phyloP scores from a whole-genome alignment of 2,113 vertebrate genomes.

The Oryzias melastigma region DNA sequence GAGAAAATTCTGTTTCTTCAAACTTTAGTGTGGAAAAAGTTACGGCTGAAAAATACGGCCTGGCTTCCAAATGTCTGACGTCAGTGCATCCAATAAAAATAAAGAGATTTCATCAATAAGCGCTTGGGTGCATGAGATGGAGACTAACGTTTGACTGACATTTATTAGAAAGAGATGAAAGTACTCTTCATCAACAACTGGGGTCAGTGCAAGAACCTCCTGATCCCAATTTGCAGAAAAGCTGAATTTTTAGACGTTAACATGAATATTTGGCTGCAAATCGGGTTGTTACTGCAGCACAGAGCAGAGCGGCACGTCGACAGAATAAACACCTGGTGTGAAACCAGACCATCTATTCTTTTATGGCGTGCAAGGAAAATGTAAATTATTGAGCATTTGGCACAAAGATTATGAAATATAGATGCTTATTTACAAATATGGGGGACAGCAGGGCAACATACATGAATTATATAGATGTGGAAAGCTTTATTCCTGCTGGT shows the following conservation, averaged over 20 bases:
- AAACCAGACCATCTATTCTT: slow-evolving; percentile 21
- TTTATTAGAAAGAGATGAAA: too few species aligned
- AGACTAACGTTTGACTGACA: too few species aligned
- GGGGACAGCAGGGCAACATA: slow-evolving; percentile 51
- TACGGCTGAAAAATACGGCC: too few species aligned
- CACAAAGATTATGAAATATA: slow-evolving; percentile 70
- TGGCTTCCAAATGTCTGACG: too few species aligned
- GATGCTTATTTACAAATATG: slow-evolving; percentile 67
- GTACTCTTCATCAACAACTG: too few species aligned
- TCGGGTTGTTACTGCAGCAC: slow-evolving; percentile 11
- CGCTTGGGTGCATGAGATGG: too few species aligned
- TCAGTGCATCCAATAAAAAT: too few species aligned
- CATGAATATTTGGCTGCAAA: not conserved
- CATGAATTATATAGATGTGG: slow-evolving; percentile 68
- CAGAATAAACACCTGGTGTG: slow-evolving; percentile 18
- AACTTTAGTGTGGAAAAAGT: too few species aligned
- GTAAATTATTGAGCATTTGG: slow-evolving; percentile 68
- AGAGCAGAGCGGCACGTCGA: not conserved
- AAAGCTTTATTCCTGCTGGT: slow-evolving; percentile 42
- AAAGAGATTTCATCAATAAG: too few species aligned
- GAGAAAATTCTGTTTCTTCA: too few species aligned
- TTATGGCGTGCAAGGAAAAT: slow-evolving; percentile 48
- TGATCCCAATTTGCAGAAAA: too few species aligned
- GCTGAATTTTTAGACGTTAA: slow-evolving; percentile 1
- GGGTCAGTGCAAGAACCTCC: too few species aligned